These are phyloP conservation scores for Paratrypauchen microcephalus DNA, from an alignment of 2,797 vertebrate genomes.

Conservation along the genomic window DNA sequence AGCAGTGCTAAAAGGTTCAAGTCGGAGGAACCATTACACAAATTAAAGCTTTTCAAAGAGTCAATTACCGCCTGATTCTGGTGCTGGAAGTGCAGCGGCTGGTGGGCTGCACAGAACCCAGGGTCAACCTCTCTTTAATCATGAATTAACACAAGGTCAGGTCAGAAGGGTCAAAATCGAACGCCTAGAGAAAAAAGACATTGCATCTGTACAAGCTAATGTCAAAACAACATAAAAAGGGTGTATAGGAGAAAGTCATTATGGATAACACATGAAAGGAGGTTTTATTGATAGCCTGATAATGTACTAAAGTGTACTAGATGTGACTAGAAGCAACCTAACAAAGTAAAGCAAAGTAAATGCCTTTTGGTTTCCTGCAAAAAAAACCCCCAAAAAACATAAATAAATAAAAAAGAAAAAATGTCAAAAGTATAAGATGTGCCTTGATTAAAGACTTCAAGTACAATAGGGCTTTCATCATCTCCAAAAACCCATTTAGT, in stretches of 20 bases:
- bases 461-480: neutral
- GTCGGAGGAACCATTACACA: conserved; percentile 26
- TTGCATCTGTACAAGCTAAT: conserved; percentile 4
- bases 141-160: conserved; percentile 39
- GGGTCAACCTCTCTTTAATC: conserved; percentile 37
- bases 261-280: neutral
- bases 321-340: too few species aligned
- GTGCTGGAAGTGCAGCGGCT: neutral
- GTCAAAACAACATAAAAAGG: conserved; percentile 10
- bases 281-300: neutral
- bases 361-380: neutral
- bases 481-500: conserved; percentile 22
- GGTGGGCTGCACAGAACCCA: conserved; percentile 19
- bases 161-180: conserved; percentile 27
- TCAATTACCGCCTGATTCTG: conserved; percentile 27
- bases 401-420: conserved; percentile 3
- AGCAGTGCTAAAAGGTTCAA: conserved; percentile 35
- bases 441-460: conserved; percentile 25
- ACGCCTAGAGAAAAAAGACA: conserved; percentile 7
- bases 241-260: neutral
- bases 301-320: neutral
- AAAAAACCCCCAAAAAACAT: too few species aligned
- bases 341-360: neutral
- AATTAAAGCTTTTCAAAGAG: conserved; percentile 43
- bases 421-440: conserved; percentile 12